Base-by-base conservation (phyloP, 1,140 invertebrate genomes). In the Maniola jurtina region DNA sequence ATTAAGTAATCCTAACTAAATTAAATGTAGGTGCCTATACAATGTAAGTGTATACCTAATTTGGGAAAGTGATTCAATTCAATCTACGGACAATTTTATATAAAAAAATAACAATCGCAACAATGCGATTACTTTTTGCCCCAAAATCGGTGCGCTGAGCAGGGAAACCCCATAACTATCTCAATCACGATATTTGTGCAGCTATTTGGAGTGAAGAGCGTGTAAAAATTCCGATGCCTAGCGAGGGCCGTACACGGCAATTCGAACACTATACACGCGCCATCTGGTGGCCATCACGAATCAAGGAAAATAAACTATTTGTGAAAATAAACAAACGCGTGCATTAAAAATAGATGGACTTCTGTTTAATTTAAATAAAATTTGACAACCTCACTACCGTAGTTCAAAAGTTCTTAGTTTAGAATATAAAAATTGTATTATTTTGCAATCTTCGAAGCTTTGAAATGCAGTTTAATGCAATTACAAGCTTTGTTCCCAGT, bases 241-340 rank as follows among this genome's bases (percentile, higher is more conserved):
- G 73, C 70, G 74, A 79, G 81, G 80, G 82, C 77, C 73, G 81
- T 72, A 73, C 72, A 72, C 70, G 69, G 70, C 73, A 76, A 78
- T 76, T 69, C 73, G 73, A 84, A 72, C 74, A 80, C 76, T 77
- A 77, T 78, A 77, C 71, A 69, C 75, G 66, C 80, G 81, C 86
- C 87, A 89, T 89, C 86, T 89, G 87, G 80, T 72, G 83, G 74
- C 82, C 76, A 88, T 89, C 87, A 83, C 67, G 77, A 79, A 79
- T 86, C 70, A 81, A 72, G 80, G 79, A 86, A 88, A 88, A 89
- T 82, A 89, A 88, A 88, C 87, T 81, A 78, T 75, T 76, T 77
- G 73, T 71, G 72, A 86, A 84, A 82, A 84, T 85, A 89, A 89
- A 89, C 85, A 89, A 81, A 80, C 70, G 75, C 73, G 65, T 61